These are phyloP conservation scores for Pteropus alecto DNA, from an alignment of 2,113 vertebrate genomes.

Conservation along the genomic window DNA sequence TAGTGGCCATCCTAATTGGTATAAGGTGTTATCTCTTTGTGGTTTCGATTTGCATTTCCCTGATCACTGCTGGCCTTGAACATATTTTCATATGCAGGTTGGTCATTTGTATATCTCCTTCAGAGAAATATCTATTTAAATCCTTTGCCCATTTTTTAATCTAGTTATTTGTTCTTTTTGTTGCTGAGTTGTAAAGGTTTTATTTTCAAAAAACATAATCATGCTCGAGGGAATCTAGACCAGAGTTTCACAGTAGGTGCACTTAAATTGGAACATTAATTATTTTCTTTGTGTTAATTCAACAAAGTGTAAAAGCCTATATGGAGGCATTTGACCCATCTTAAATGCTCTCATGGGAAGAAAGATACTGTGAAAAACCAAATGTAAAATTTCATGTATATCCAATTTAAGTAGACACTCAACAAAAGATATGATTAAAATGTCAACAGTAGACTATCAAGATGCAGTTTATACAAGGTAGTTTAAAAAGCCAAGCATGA, in stretches of 20 bases:
- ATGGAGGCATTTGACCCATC: neutral
- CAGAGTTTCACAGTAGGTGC: neutral
- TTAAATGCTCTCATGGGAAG: neutral
- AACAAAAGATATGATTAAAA: neutral
- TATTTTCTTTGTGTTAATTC: constrained; percentile 41
- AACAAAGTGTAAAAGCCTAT: neutral
- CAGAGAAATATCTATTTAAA: neutral
- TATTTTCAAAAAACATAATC: neutral
- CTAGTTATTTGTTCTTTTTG: neutral
- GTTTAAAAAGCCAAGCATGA: constrained; percentile 6
- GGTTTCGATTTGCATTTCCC: neutral
- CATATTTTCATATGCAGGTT: neutral
- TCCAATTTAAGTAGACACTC: neutral
- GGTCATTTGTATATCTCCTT: neutral
- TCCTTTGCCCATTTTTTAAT: neutral
- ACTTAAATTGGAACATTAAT: constrained; percentile 45
- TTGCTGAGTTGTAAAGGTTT: neutral
- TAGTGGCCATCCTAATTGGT: neutral
- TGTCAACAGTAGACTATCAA: constrained; percentile 1
- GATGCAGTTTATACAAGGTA: neutral
- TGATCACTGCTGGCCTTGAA: neutral
- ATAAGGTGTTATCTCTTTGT: neutral
- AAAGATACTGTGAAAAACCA: neutral
- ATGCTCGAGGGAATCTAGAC: neutral
- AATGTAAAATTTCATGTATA: neutral